These are phyloP conservation scores for Whitmania pigra DNA, from an alignment of 1,140 invertebrate species.

Conservation along the genomic window DNA sequence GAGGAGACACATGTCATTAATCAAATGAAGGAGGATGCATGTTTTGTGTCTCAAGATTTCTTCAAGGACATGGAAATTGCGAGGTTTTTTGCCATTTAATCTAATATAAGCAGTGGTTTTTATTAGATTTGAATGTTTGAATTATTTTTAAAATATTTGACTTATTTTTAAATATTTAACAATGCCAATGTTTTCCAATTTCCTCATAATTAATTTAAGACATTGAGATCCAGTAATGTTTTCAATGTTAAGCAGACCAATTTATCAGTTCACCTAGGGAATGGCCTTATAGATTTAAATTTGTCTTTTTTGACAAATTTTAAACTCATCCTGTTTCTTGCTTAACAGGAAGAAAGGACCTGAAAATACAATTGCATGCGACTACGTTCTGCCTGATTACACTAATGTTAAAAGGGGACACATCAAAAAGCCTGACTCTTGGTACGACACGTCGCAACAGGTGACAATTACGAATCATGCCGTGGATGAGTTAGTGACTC, in stretches of 20 bases:
- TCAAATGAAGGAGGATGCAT: slow-evolving; percentile 93
- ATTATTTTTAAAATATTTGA: not conserved
- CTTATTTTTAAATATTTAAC: not conserved
- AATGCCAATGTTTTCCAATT: not conserved
- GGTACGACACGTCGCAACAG: not conserved
- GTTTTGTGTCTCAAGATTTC: slow-evolving; percentile 80
- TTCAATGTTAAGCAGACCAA: not conserved
- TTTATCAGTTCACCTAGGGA: not conserved
- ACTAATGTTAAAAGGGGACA: slow-evolving; percentile 69
- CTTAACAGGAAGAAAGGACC: slow-evolving; percentile 44
- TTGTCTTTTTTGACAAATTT: not conserved
- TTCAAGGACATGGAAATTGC: slow-evolving; percentile 68
- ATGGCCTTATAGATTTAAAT: too few relatives aligned
- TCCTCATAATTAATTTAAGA: not conserved
- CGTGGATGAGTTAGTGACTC: too few relatives aligned
- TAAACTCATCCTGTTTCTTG: not conserved
- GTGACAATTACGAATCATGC: not conserved
- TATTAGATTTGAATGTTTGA: too few relatives aligned
- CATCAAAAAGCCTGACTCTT: slow-evolving; percentile 38
- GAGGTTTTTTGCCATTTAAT: slow-evolving; percentile 38
- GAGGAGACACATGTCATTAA: slow-evolving; percentile 98
- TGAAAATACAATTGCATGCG: slow-evolving; percentile 58
- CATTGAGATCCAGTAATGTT: not conserved
- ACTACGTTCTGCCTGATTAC: slow-evolving; percentile 93
- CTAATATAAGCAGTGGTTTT: too few relatives aligned